Percentiles rank a stretch among this genome's conserved stretches.
These are phyloP conservation scores for Eulacestoma nigropectus DNA, from an alignment of 2,113 vertebrate species.

Conservation along the genomic window DNA sequence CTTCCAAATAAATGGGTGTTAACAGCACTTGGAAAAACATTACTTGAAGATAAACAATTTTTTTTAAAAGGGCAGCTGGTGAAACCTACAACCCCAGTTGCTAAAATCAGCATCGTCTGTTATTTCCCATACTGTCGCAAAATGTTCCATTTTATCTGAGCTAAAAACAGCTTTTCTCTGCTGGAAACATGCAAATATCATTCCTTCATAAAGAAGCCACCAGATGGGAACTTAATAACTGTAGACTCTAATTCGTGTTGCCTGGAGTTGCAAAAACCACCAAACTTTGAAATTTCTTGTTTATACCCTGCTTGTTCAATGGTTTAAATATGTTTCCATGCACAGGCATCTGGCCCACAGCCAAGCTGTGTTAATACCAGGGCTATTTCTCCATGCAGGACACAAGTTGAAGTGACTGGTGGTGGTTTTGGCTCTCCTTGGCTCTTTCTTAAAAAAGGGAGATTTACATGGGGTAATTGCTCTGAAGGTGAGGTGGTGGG, in stretches of 20 bases:
- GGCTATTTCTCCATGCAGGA: not conserved
- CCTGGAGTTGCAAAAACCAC: constrained; percentile 52
- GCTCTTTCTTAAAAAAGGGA: not conserved
- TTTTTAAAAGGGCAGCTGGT: constrained; percentile 55
- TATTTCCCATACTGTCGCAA: constrained; percentile 35
- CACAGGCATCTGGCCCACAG: not conserved
- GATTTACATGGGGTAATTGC: not conserved
- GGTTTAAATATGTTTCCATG: constrained; percentile 35
- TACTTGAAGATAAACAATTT: constrained; percentile 35
- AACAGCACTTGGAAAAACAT: not conserved
- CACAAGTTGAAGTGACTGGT: not conserved
- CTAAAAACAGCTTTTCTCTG: constrained; percentile 67
- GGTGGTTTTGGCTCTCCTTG: not conserved
- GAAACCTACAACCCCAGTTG: constrained; percentile 62
- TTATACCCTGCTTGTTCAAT: constrained; percentile 21
- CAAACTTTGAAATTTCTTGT: constrained; percentile 60
- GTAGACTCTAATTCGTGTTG: constrained; percentile 35
- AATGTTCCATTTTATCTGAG: constrained; percentile 64
- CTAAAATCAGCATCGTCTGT: constrained; percentile 64
- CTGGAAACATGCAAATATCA: constrained; percentile 69
- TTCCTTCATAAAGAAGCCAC: constrained; percentile 59
- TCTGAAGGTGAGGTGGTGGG: constrained; percentile 1
- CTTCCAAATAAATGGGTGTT: not conserved
- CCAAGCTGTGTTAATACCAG: not conserved
- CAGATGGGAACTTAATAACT: constrained; percentile 71